Evolutionary conservation across 1,140 invertebrate genomes (phyloP).

Genomic region (Belonocnema kinseyi): DNA sequence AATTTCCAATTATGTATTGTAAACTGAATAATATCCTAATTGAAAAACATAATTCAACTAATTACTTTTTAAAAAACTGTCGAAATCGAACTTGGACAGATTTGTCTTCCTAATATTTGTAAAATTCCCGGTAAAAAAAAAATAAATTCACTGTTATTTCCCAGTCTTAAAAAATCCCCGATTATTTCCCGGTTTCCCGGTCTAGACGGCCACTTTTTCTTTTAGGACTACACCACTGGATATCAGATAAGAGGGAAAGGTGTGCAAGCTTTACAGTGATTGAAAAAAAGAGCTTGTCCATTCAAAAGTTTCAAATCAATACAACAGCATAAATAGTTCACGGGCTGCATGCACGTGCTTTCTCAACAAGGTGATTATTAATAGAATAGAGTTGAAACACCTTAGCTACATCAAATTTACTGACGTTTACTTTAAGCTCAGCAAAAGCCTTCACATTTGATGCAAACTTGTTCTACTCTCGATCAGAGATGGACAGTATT

Average conservation of each 20-base stretch:
- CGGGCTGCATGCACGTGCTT: constrained; percentile 7
- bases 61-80: too few relatives aligned
- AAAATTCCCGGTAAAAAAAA: too few relatives aligned
- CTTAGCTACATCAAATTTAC: background rate
- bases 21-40: too few relatives aligned
- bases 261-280: constrained; percentile 21
- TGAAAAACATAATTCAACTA: too few relatives aligned
- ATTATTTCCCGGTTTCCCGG: too few relatives aligned
- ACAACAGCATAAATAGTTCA: background rate
- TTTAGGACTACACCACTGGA: background rate
- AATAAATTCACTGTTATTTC: too few relatives aligned
- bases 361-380: background rate
- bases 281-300: constrained; percentile 8
- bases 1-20: too few relatives aligned
- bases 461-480: background rate
- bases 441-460: background rate
- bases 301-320: background rate
- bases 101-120: too few relatives aligned
- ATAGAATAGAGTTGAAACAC: too few relatives aligned
- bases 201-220: too few relatives aligned
- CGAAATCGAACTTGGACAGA: too few relatives aligned
- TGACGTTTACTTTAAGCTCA: background rate
- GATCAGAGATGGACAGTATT: background rate
- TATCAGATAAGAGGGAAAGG: constrained; percentile 5
- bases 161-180: too few relatives aligned